Evolutionary conservation across 2,888 invertebrate species (phyloP).

Genomic region (Dilophus febrilis): DNA sequence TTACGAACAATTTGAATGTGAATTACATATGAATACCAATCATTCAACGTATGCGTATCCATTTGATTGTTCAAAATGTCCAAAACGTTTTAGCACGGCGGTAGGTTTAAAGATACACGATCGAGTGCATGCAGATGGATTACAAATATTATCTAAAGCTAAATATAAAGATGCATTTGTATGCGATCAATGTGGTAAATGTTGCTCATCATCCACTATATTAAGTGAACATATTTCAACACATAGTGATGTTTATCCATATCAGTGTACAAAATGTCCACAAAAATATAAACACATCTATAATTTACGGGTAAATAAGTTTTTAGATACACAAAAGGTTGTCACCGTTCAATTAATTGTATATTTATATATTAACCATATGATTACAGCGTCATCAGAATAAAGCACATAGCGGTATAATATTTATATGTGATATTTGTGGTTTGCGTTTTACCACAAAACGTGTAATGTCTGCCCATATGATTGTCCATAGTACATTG

Average conservation of each 20-base stretch:
- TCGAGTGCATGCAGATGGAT: constrained; percentile 15
- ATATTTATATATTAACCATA: too few relatives aligned
- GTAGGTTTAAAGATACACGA: constrained; percentile 14
- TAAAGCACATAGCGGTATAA: constrained; percentile 26
- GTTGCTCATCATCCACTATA: constrained; percentile 31
- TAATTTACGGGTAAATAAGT: constrained; percentile 19
- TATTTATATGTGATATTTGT: constrained; percentile 29
- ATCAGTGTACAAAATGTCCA: constrained; percentile 27
- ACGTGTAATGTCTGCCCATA: constrained; percentile 31
- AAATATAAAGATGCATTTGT: constrained; percentile 29
- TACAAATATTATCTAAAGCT: constrained; percentile 13
- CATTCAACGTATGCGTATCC: constrained; percentile 4
- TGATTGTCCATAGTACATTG: constrained; percentile 25
- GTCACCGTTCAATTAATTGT: background rate
- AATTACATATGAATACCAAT: constrained; percentile 6
- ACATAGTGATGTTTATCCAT: constrained; percentile 31
- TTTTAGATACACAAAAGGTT: too few relatives aligned
- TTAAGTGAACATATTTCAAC: constrained; percentile 32
- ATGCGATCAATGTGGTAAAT: constrained; percentile 32
- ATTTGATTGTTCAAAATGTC: constrained; percentile 10
- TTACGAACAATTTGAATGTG: constrained; percentile 3
- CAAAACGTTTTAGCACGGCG: constrained; percentile 11
- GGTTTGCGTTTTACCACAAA: constrained; percentile 29
- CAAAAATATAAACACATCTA: constrained; percentile 25
- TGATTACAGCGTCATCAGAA: constrained; percentile 23